A percentile compares a stretch with the other conserved stretches of the same genome.
Conservation (phyloP, 2,797 vertebrate species). For the Anguilla pacifica region DNA sequence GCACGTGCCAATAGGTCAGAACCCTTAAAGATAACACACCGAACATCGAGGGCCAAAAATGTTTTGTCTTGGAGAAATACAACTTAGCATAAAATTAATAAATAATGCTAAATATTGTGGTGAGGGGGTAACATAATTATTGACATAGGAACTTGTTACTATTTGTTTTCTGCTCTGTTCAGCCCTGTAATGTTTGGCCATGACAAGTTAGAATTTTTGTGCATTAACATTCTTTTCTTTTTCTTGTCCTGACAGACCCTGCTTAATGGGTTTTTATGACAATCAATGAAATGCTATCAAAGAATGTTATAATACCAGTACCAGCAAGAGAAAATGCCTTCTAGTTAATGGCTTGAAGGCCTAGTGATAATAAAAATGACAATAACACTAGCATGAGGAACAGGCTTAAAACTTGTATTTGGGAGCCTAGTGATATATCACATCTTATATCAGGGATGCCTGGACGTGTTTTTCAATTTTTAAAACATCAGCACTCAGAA, state of each 20-base stretch:
- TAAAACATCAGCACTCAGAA: neutral
- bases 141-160: neutral
- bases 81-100: neutral
- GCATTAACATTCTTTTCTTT: neutral
- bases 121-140: neutral
- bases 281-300: neutral
- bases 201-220: neutral
- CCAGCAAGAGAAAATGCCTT: neutral
- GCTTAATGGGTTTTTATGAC: neutral
- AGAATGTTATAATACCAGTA: neutral
- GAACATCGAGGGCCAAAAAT: neutral
- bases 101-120: neutral
- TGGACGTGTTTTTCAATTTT: neutral
- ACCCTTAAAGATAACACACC: neutral
- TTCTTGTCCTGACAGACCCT: neutral
- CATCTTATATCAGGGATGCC: neutral
- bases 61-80: neutral
- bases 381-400: neutral
- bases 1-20: neutral
- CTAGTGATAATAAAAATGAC: neutral
- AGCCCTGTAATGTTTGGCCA: neutral
- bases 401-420: neutral
- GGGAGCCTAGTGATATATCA: neutral
- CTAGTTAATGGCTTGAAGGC: neutral
- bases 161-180: neutral